Conservation (phyloP, 2,797 vertebrate species). For the Macropus fuliginosus region DNA sequence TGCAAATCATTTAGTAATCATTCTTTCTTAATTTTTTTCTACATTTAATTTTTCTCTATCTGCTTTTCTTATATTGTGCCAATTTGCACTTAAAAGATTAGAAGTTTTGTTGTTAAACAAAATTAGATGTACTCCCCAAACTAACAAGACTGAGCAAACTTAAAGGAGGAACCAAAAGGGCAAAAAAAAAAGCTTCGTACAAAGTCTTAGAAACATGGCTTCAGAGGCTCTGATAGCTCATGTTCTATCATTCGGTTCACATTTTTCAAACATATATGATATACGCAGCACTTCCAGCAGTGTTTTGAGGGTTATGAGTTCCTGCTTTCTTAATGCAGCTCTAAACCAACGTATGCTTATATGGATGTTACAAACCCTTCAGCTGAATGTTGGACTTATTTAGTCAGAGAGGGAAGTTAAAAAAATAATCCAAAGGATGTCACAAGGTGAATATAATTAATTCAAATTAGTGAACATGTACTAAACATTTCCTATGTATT, state of each 20-base stretch:
- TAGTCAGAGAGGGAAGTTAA: background rate
- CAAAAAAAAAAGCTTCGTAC: background rate
- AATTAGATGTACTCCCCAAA: background rate
- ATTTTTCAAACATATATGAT: background rate
- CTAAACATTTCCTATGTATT: background rate
- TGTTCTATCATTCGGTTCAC: background rate
- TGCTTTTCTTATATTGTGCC: background rate
- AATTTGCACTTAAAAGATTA: background rate
- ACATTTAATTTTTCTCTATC: background rate
- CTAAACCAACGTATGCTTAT: background rate
- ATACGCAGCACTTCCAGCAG: background rate
- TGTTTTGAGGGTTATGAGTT: background rate
- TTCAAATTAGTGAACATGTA: background rate
- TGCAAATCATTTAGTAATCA: background rate
- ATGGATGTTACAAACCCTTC: background rate
- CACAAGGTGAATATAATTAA: background rate
- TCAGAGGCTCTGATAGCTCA: background rate
- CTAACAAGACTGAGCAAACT: background rate
- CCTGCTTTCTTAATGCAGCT: background rate
- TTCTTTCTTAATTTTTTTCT: background rate
- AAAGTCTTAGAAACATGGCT: background rate
- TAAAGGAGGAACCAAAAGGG: background rate
- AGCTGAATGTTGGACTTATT: background rate
- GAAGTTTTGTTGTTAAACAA: background rate
- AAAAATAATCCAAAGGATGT: background rate